A percentile compares a stretch with the other conserved stretches of the same genome.
phyloP scores from a whole-genome alignment of 2,113 vertebrate species.

The Malurus melanocephalus region DNA sequence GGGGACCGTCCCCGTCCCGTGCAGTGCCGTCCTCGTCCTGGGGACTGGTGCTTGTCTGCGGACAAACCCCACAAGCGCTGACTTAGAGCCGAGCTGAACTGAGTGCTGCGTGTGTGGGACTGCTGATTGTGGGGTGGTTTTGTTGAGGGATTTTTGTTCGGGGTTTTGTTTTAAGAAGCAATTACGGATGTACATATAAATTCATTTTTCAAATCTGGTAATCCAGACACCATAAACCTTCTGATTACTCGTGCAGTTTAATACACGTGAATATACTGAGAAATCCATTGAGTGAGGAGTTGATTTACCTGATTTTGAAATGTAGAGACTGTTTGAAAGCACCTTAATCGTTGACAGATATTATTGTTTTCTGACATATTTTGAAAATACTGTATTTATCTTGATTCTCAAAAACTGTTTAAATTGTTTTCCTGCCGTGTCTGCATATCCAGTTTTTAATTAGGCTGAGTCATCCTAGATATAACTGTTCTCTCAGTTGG shows the following conservation, averaged over 20 bases:
- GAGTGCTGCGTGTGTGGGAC: rapidly evolving
- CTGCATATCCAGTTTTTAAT: rapidly evolving
- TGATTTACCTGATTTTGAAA: background rate
- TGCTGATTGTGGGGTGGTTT: background rate
- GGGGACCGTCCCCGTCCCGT: rapidly evolving
- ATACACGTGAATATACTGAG: rapidly evolving
- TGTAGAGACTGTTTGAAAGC: background rate
- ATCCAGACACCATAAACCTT: rapidly evolving
- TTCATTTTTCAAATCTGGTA: rapidly evolving
- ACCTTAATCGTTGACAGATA: rapidly evolving
- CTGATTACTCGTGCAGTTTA: background rate
- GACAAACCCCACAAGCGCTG: rapidly evolving
- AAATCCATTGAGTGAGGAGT: rapidly evolving
- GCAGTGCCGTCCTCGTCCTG: rapidly evolving
- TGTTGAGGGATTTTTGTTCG: background rate
- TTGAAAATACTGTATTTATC: rapidly evolving
- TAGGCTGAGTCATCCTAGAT: background rate
- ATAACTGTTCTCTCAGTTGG: rapidly evolving
- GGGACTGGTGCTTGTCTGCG: background rate
- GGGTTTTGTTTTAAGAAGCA: background rate
- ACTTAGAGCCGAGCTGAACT: background rate
- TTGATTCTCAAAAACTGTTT: background rate
- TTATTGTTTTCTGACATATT: background rate
- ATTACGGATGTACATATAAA: background rate
- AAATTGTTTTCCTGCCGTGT: rapidly evolving